phyloP scores from a whole-genome alignment of 2,888 invertebrate genomes.

The Pristionchus entomophagus region DNA sequence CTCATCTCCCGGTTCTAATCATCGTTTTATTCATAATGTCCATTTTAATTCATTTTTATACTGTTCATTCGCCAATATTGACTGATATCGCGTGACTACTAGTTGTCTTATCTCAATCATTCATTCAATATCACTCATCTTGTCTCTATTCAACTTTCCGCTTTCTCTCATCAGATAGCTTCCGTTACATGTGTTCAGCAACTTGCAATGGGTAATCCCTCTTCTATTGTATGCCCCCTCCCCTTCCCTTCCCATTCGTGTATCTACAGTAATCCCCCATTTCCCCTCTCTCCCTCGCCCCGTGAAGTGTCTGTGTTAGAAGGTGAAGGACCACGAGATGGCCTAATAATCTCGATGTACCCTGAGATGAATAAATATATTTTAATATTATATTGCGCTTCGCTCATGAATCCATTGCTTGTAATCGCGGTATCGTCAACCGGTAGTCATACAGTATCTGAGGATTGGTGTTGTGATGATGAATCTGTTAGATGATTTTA shows the following conservation, averaged over 20 bases:
- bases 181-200: conserved; percentile 17
- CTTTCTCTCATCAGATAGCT: conserved; percentile 26
- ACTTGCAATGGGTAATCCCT: conserved; percentile 22
- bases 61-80: not conserved
- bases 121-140: conserved; percentile 4
- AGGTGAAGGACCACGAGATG: conserved; percentile 24
- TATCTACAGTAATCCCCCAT: conserved; percentile 16
- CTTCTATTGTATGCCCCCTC: not conserved
- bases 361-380: conserved; percentile 4
- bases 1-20: not conserved
- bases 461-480: not conserved
- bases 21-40: not conserved
- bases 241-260: not conserved
- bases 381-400: not conserved
- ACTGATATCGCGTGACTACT: conserved; percentile 31
- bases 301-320: conserved; percentile 14
- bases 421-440: not conserved
- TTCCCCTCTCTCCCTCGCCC: not conserved
- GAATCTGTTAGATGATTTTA: not conserved
- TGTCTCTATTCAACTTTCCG: not conserved
- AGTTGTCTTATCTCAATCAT: not conserved
- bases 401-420: not conserved
- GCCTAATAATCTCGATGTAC: conserved; percentile 24
- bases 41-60: not conserved
- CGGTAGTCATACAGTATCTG: conserved; percentile 36